Conservation (phyloP, 2,113 vertebrate genomes). For the Scopus umbretta region DNA sequence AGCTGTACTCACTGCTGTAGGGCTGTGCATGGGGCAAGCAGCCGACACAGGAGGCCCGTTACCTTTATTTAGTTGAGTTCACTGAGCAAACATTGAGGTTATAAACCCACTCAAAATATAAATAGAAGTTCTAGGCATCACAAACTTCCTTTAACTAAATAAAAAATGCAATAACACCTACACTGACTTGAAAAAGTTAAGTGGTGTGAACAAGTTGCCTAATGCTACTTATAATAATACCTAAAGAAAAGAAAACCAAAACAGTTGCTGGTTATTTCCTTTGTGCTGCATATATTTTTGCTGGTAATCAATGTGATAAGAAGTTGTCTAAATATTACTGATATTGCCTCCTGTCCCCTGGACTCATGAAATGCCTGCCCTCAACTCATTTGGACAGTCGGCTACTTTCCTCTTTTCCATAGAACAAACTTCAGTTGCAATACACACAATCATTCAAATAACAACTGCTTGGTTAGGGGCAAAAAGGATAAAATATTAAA, state of each 20-base stretch:
- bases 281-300: not conserved
- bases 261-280: not conserved
- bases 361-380: not conserved
- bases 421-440: not conserved
- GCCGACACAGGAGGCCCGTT: not conserved
- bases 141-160: not conserved
- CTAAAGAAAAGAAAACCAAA: not conserved
- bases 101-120: not conserved
- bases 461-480: not conserved
- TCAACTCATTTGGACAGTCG: not conserved
- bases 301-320: not conserved
- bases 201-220: not conserved
- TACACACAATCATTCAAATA: not conserved
- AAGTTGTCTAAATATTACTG: not conserved
- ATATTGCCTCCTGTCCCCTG: not conserved
- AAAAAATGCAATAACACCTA: not conserved
- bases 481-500: not conserved
- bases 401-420: not conserved
- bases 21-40: not conserved
- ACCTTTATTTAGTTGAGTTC: not conserved
- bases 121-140: not conserved
- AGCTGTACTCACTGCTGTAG: rapidly evolving
- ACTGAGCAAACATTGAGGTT: not conserved
- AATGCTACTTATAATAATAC: not conserved
- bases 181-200: not conserved